Conservation (phyloP, 2,797 vertebrate species). For the Etheostoma perlongum region DNA sequence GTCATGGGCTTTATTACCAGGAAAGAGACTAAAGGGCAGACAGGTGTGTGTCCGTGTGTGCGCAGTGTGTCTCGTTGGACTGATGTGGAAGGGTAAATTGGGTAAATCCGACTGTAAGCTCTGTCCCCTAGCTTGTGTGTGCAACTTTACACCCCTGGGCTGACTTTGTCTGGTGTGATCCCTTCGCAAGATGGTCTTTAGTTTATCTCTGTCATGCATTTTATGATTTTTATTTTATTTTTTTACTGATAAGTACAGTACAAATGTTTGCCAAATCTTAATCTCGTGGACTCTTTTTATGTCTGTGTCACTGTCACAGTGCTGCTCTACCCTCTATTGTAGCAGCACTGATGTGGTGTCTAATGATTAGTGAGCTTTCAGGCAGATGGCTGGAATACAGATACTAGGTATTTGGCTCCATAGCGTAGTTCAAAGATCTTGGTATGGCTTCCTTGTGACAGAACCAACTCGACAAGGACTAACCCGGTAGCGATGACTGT, state of each 20-base stretch:
- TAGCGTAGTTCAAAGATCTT: not conserved
- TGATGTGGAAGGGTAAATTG: constrained; percentile 30
- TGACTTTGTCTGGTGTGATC: too few species aligned
- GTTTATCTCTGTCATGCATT: not conserved
- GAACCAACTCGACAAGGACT: not conserved
- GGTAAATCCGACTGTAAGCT: constrained; percentile 62
- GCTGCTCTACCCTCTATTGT: not conserved
- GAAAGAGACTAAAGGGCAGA: constrained; percentile 54
- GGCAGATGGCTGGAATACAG: not conserved
- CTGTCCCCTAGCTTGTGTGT: not conserved
- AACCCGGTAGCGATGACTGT: not conserved
- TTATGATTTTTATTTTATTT: not conserved
- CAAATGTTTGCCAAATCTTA: not conserved
- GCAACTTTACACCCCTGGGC: too few species aligned
- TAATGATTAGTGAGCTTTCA: constrained; percentile 15
- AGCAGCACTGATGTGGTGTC: constrained; percentile 15
- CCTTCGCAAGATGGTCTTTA: too few species aligned
- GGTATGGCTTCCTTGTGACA: not conserved
- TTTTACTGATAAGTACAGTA: not conserved
- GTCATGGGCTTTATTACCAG: constrained; percentile 64
- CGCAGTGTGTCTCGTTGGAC: constrained; percentile 13
- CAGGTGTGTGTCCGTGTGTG: constrained; percentile 35
- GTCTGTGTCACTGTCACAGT: constrained; percentile 5
- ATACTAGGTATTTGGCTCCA: constrained; percentile 14
- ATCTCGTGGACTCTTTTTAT: constrained; percentile 1